Percentiles rank a stretch among this genome's conserved stretches.
Evolutionary conservation across 1,140 invertebrate species (phyloP).

Genomic region (Teleogryllus occipitalis): DNA sequence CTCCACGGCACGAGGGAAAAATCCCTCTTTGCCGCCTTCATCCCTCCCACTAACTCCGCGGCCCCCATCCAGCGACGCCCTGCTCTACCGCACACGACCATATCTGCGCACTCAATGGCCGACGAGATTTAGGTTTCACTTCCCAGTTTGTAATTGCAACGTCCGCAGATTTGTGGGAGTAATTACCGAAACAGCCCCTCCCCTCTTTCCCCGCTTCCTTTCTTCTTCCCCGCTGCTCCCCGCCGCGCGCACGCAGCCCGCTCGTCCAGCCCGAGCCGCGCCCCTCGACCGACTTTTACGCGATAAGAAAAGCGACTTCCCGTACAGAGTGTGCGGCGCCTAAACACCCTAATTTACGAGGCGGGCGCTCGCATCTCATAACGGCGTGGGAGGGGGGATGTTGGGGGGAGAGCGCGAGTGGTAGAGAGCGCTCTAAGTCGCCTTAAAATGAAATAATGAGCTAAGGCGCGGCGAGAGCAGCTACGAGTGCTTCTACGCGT

Average conservation of each 20-base stretch:
- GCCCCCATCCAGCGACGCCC: too few species aligned
- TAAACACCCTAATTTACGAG: constrained; percentile 1
- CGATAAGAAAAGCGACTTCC: constrained; percentile 3
- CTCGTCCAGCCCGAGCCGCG: not conserved
- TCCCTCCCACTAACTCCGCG: too few species aligned
- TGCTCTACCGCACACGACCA: not conserved
- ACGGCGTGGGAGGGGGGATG: not conserved
- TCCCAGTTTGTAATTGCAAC: constrained; percentile 1
- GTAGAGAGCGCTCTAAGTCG: not conserved
- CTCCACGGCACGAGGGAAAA: not conserved
- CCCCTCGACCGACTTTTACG: not conserved
- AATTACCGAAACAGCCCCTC: not conserved
- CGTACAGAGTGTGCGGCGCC: not conserved
- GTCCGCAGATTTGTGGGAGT: not conserved
- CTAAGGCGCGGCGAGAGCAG: not conserved
- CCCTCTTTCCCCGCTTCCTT: not conserved
- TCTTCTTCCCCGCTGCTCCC: not conserved
- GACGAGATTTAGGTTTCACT: not conserved
- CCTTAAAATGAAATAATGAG: not conserved
- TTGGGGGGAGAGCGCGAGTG: not conserved
- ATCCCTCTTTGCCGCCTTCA: too few species aligned
- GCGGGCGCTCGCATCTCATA: not conserved
- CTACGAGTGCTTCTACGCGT: not conserved
- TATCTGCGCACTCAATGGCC: not conserved
- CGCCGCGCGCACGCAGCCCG: too few species aligned